Base-by-base conservation (phyloP, 2,888 invertebrate species). In the Eupeodes luniger region DNA sequence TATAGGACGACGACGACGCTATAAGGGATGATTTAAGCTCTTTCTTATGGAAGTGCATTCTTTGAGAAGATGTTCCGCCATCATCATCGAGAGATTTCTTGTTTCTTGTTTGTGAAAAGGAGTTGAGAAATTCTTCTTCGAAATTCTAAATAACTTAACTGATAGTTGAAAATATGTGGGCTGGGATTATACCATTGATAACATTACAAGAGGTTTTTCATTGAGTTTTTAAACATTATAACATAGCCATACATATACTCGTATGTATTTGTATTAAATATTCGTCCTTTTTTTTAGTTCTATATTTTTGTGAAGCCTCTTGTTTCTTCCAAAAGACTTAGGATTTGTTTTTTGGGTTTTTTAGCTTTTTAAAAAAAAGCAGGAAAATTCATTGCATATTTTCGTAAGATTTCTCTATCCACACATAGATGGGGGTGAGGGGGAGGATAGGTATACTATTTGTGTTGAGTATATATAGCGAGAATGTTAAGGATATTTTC, bases 121-220 rank as follows among this genome's bases (percentile, higher is more conserved):
- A 87, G 85, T 81, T 64, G 36, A 64, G 19, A 84, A 88, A 88
- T 88, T 88, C 88, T 88, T 88, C 80, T 75, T 85, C 81, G 78
- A 81, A 88, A 88, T 88, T 88, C 88, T 85, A 78, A 88, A 88
- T 88, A 88, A 85, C 85, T 88, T 78, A 44, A 85, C 88, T 81
- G 80, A 84, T 88, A 84, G 87, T 87, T 83, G 64, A 72, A 70
- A 78, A 62, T 81, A 84, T 69, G 84, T 81, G 87, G 84, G 77
- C 53, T 62, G 72, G 53, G 66, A 69, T 78, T 74, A 88, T 88
- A 77, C 80, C 84, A 87, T 80, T 87, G 80, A 87, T 87, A 87
- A 84, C 78, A 69, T 83, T 83, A 79, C 83, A 83, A 70, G 62
- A 53, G 64, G 69, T 62, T 85, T 76, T 76, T 19, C 55, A 44